phyloP scores from a whole-genome alignment of 2,888 invertebrate genomes.

The Acleris sparsana region DNA sequence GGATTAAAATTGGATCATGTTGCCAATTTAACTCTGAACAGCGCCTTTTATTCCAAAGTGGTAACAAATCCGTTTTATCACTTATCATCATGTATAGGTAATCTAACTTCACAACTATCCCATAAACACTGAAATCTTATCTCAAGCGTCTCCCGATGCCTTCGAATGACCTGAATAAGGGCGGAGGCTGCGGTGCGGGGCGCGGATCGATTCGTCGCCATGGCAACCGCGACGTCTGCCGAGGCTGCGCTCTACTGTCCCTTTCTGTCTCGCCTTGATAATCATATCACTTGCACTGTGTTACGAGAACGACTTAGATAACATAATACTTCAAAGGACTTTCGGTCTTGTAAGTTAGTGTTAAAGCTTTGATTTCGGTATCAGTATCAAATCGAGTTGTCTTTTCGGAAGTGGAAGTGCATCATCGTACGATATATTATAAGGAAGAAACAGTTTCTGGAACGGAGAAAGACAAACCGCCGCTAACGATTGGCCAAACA shows the following conservation, averaged over 20 bases:
- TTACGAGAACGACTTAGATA: conserved; percentile 47
- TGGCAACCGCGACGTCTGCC: conserved; percentile 82
- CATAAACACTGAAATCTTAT: conserved; percentile 21
- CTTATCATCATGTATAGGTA: neutral
- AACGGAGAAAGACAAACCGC: conserved; percentile 69
- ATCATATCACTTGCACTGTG: conserved; percentile 74
- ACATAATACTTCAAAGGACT: conserved; percentile 10
- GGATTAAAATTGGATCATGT: too few species aligned
- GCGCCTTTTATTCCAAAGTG: too few species aligned
- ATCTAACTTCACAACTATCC: neutral
- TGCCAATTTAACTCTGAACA: too few species aligned
- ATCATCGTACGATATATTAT: conserved; percentile 75
- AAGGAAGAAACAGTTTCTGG: conserved; percentile 71
- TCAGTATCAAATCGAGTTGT: conserved; percentile 21
- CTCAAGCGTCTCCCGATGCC: conserved; percentile 39
- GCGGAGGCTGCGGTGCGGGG: conserved; percentile 63
- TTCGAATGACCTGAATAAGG: conserved; percentile 79
- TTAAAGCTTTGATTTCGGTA: conserved; percentile 44
- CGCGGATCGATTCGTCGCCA: conserved; percentile 80
- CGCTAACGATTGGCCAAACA: conserved; percentile 45
- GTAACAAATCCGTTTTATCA: too few species aligned
- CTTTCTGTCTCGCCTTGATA: conserved; percentile 82
- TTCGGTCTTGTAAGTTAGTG: fast-evolving
- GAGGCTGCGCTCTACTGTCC: conserved; percentile 82
- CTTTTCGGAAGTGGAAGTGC: conserved; percentile 46